Percentiles rank a stretch among this genome's conserved stretches.
Conservation (phyloP, 1,140 invertebrate species). For the Drosophila bocqueti region DNA sequence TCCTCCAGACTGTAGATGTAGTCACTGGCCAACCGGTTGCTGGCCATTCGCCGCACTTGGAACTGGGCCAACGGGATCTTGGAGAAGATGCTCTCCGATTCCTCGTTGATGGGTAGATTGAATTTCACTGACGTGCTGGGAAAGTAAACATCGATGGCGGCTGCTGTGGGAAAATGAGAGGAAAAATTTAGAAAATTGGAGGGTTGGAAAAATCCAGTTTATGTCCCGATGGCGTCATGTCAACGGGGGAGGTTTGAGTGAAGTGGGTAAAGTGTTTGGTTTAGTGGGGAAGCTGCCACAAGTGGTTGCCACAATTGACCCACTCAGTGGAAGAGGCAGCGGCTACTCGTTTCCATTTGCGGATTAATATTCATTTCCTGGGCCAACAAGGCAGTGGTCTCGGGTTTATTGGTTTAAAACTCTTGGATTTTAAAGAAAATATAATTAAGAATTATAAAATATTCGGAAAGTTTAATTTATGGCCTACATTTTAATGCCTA, state of each 20-base stretch:
- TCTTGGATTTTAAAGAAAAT: not conserved
- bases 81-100: constrained; percentile 82
- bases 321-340: constrained; percentile 24
- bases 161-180: constrained; percentile 3
- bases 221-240: constrained; percentile 40
- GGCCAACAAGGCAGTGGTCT: not conserved
- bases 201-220: constrained; percentile 25
- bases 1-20: constrained; percentile 79
- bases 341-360: constrained; percentile 22
- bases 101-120: constrained; percentile 79
- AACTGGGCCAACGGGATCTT: constrained; percentile 82
- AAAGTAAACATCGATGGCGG: constrained; percentile 80
- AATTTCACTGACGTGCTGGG: constrained; percentile 75
- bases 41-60: constrained; percentile 64
- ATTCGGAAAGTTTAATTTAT: not conserved
- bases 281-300: constrained; percentile 26
- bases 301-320: constrained; percentile 45
- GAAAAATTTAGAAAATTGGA: constrained; percentile 14
- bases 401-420: not conserved
- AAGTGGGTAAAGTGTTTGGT: constrained; percentile 17
- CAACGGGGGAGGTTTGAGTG: not conserved
- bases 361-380: constrained; percentile 16
- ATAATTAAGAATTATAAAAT: not conserved
- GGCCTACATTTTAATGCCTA: too few species aligned
- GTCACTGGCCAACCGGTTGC: constrained; percentile 64